Percentiles rank a stretch among this genome's conserved stretches.
Evolutionary conservation across 2,888 invertebrate genomes (phyloP).

Genomic region (Morpho helenor): DNA sequence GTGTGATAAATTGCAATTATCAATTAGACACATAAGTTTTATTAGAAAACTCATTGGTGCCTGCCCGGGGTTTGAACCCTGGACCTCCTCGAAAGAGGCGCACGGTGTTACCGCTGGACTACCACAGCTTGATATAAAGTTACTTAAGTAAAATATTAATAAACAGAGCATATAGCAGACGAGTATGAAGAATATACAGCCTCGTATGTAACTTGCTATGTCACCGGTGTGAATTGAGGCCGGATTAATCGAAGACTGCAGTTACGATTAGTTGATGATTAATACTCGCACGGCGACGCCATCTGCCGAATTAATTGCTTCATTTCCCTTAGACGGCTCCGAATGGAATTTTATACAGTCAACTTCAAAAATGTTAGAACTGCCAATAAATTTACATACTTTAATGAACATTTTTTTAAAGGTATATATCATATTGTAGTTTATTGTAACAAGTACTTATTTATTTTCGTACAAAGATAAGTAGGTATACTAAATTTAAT

Average conservation of each 20-base stretch:
- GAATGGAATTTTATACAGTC: slow-evolving; percentile 62
- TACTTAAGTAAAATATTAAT: background rate
- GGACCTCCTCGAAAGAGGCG: too few species aligned
- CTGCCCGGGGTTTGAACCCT: too few species aligned
- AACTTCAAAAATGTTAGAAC: slow-evolving; percentile 46
- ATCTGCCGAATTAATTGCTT: slow-evolving; percentile 79
- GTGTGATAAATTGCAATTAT: too few species aligned
- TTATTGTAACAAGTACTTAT: too few species aligned
- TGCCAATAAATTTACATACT: background rate
- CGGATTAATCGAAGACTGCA: slow-evolving; percentile 77
- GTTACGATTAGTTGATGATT: slow-evolving; percentile 78
- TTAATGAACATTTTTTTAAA: too few species aligned
- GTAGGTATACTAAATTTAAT: too few species aligned
- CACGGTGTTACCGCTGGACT: too few species aligned
- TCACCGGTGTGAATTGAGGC: slow-evolving; percentile 46
- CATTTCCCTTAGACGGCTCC: slow-evolving; percentile 75
- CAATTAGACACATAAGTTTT: too few species aligned
- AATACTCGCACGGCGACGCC: slow-evolving; percentile 75
- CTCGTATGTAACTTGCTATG: slow-evolving; percentile 17
- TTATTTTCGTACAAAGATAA: too few species aligned
- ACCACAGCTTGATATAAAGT: too few species aligned
- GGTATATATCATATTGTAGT: too few species aligned
- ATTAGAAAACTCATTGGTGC: too few species aligned
- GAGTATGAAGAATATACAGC: background rate
- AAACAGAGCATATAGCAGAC: background rate